These are phyloP conservation scores for Bos indicus DNA, from an alignment of 2,113 vertebrate genomes.

Conservation along the genomic window DNA sequence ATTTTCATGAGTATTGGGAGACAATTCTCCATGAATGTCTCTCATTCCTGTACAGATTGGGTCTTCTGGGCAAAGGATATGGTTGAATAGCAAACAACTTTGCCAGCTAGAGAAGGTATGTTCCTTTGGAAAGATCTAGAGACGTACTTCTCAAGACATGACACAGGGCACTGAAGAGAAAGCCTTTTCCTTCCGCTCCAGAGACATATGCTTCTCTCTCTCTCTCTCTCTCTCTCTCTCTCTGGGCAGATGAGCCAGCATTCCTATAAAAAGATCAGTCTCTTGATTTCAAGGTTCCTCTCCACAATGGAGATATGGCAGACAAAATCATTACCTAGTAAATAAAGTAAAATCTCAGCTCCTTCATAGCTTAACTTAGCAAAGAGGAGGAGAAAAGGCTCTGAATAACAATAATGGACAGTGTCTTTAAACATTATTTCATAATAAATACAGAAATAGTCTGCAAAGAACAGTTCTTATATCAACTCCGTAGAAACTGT, in stretches of 20 bases:
- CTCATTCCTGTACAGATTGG: neutral
- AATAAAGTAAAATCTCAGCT: neutral
- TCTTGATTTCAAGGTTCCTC: neutral
- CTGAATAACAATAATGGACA: neutral
- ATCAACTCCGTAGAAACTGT: neutral
- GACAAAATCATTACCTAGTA: neutral
- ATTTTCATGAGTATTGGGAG: neutral
- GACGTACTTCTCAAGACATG: neutral
- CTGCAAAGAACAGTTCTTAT: neutral
- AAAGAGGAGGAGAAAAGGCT: neutral
- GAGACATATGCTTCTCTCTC: neutral
- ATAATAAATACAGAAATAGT: conserved; percentile 16
- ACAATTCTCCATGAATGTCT: neutral
- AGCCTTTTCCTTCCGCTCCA: neutral
- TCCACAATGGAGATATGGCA: neutral
- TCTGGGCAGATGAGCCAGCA: neutral
- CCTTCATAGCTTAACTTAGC: neutral
- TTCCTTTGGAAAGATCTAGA: neutral
- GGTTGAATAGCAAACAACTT: neutral
- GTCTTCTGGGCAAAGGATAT: neutral
- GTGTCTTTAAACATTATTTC: neutral
- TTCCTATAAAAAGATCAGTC: neutral
- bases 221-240: neutral
- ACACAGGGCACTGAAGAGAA: neutral
- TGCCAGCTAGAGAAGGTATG: neutral